Conservation (phyloP, 2,113 vertebrate species). For the Oncorhynchus keta region DNA sequence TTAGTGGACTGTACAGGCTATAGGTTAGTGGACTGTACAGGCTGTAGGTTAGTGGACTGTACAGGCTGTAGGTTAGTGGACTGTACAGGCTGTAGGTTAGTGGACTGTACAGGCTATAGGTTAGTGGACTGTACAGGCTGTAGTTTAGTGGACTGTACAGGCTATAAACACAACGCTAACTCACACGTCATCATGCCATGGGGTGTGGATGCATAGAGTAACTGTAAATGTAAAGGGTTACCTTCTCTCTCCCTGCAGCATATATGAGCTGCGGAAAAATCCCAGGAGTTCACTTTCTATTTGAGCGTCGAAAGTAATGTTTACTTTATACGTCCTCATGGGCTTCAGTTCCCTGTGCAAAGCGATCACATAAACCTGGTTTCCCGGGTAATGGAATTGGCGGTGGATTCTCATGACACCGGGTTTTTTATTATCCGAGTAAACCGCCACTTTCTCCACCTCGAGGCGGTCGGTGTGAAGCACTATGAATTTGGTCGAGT, state of each 20-base stretch:
- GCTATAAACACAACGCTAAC: too few relatives aligned
- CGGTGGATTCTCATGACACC: slow-evolving; percentile 83
- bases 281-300: slow-evolving; percentile 93
- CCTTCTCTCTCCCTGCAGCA: slow-evolving; percentile 86
- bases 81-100: too few relatives aligned
- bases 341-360: slow-evolving; percentile 89
- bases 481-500: slow-evolving; percentile 88
- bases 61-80: too few relatives aligned
- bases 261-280: slow-evolving; percentile 94
- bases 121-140: too few relatives aligned
- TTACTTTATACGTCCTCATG: slow-evolving; percentile 83
- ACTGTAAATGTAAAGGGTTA: slow-evolving; percentile 49
- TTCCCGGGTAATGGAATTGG: slow-evolving; percentile 83
- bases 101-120: too few relatives aligned
- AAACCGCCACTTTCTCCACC: slow-evolving; percentile 82
- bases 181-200: too few relatives aligned
- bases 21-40: too few relatives aligned
- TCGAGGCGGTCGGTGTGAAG: slow-evolving; percentile 86
- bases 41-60: too few relatives aligned
- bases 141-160: too few relatives aligned
- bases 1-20: too few relatives aligned
- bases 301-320: slow-evolving; percentile 86
- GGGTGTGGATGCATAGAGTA: too few relatives aligned
- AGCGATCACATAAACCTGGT: slow-evolving; percentile 88
- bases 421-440: slow-evolving; percentile 79